Conservation (phyloP, 2,113 vertebrate genomes). For the Notechis scutatus region DNA sequence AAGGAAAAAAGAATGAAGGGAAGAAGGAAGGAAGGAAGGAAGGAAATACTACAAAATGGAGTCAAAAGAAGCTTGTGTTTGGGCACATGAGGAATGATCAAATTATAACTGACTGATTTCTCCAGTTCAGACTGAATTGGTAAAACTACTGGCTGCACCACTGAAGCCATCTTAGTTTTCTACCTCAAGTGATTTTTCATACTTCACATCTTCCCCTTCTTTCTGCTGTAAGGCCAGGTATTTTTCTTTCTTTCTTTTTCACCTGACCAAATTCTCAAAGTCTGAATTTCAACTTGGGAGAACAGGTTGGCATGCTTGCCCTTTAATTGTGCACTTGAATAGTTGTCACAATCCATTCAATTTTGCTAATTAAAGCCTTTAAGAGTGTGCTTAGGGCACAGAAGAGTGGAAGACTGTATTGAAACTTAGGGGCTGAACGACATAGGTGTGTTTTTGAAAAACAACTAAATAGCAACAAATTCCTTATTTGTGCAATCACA, state of each 20-base stretch:
- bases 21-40: too few relatives aligned
- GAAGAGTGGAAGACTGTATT: accelerated
- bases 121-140: neutral
- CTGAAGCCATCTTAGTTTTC: neutral
- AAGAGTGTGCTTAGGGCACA: neutral
- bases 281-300: neutral
- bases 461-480: neutral
- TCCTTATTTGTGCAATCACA: too few relatives aligned
- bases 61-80: neutral
- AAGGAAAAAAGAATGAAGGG: too few relatives aligned
- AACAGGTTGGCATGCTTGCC: neutral
- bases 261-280: neutral
- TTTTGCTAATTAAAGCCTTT: neutral
- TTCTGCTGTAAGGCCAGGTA: neutral
- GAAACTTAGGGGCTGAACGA: neutral
- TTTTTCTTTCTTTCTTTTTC: neutral
- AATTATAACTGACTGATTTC: neutral
- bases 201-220: neutral
- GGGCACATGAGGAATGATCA: neutral
- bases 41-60: neutral
- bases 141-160: neutral
- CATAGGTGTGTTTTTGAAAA: neutral
- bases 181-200: conserved; percentile 13
- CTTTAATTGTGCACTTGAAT: neutral
- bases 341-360: neutral